Conservation (phyloP, 1,140 invertebrate genomes). For the Lepidurus apus region DNA sequence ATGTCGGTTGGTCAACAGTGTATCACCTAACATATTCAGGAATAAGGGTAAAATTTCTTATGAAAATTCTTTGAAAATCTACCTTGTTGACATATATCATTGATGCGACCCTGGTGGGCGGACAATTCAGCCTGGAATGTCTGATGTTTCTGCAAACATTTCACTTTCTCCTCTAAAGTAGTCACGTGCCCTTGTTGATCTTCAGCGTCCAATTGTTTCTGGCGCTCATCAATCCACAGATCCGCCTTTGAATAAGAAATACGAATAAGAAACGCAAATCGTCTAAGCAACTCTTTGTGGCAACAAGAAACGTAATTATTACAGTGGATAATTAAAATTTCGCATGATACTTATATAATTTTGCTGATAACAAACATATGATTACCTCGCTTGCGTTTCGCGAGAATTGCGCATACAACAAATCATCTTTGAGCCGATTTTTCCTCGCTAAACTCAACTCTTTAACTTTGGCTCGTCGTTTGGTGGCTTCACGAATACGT, state of each 20-base stretch:
- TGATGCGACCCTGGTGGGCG: conserved; percentile 79
- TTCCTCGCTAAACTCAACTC: conserved; percentile 59
- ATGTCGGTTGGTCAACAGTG: conserved; percentile 52
- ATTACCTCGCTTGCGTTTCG: conserved; percentile 74
- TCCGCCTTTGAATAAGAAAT: conserved; percentile 54
- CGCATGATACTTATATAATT: conserved; percentile 13
- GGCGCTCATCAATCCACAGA: conserved; percentile 89
- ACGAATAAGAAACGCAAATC: background rate
- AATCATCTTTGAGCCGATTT: conserved; percentile 65
- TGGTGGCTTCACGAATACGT: conserved; percentile 62
- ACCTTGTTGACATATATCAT: conserved; percentile 67
- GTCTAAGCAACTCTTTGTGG: too few relatives aligned
- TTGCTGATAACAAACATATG: background rate
- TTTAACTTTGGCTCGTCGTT: conserved; percentile 63
- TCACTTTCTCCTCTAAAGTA: conserved; percentile 50
- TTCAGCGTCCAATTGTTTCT: conserved; percentile 77
- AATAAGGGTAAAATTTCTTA: background rate
- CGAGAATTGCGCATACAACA: conserved; percentile 83
- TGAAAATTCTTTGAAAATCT: conserved; percentile 27
- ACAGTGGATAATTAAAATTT: conserved; percentile 23
- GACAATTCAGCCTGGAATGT: conserved; percentile 92
- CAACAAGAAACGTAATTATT: background rate
- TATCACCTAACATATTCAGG: conserved; percentile 47
- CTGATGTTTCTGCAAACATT: conserved; percentile 96
- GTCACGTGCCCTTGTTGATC: conserved; percentile 42